These are phyloP conservation scores for Polymixis lichenea DNA, from an alignment of 2,888 invertebrate species.

Conservation along the genomic window DNA sequence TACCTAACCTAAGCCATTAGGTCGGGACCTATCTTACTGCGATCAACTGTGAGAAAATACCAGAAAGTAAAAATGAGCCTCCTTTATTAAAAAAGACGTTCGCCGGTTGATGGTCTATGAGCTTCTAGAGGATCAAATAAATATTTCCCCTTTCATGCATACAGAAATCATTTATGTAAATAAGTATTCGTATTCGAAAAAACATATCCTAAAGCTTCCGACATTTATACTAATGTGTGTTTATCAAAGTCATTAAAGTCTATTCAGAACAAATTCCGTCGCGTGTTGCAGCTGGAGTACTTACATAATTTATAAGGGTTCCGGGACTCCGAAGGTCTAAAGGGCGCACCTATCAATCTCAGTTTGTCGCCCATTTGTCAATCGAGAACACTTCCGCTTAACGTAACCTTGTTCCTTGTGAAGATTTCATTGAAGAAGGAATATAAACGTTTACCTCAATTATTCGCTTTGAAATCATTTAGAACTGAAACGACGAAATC, in stretches of 20 bases:
- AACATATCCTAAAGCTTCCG: not conserved
- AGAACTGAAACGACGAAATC: not conserved
- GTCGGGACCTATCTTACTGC: no score
- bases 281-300: conserved; percentile 32
- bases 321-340: conserved; percentile 26
- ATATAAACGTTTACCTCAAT: conserved; percentile 10
- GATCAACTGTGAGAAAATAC: no score
- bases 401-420: conserved; percentile 8
- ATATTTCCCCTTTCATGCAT: not conserved
- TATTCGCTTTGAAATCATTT: not conserved
- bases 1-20: no score
- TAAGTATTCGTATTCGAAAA: not conserved
- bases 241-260: conserved; percentile 23
- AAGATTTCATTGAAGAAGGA: conserved; percentile 24
- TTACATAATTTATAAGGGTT: conserved; percentile 63
- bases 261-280: conserved; percentile 24
- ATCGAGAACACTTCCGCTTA: conserved; percentile 42
- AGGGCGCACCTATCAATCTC: conserved; percentile 61
- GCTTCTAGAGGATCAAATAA: no score
- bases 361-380: conserved; percentile 64
- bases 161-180: not conserved
- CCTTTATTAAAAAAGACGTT: no score
- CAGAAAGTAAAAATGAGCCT: no score
- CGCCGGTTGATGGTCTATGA: no score
- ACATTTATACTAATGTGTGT: not conserved